Percentiles rank a stretch among this genome's conserved stretches.
These are phyloP conservation scores for Bimastos eiseni DNA, from an alignment of 2,888 invertebrate genomes.

Conservation along the genomic window DNA sequence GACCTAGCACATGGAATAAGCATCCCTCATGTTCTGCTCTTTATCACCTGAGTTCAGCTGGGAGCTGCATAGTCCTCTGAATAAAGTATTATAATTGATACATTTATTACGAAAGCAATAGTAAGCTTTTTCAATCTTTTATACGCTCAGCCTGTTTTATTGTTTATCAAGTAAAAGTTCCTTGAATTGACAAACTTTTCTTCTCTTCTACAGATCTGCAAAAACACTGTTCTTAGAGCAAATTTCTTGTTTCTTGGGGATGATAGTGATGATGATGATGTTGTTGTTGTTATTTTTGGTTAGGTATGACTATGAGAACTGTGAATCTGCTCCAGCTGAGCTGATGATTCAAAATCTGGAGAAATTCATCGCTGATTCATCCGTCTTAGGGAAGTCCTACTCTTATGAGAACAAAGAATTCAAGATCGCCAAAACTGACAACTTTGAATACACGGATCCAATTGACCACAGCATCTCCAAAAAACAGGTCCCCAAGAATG, in stretches of 20 bases:
- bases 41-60: too few species aligned
- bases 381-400: slow-evolving; percentile 60
- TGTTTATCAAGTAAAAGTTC: neutral
- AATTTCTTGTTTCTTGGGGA: too few species aligned
- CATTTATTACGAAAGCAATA: neutral
- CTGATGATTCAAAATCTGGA: slow-evolving; percentile 86
- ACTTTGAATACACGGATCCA: slow-evolving; percentile 94
- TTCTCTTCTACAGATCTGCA: too few species aligned
- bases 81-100: neutral
- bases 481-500: slow-evolving; percentile 69
- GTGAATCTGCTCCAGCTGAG: slow-evolving; percentile 82
- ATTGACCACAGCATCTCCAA: slow-evolving; percentile 86
- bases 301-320: slow-evolving; percentile 97
- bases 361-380: slow-evolving; percentile 69
- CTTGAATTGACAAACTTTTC: too few species aligned
- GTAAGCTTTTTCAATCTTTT: neutral
- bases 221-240: too few species aligned
- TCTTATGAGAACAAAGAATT: slow-evolving; percentile 69
- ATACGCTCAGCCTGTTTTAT: neutral
- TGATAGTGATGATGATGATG: neutral
- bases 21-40: too few species aligned
- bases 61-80: too few species aligned
- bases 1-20: too few species aligned
- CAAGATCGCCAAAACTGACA: slow-evolving; percentile 80
- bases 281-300: neutral